These are phyloP conservation scores for Schizopygopsis pylzovi DNA, from an alignment of 2,797 vertebrate genomes.

Conservation along the genomic window DNA sequence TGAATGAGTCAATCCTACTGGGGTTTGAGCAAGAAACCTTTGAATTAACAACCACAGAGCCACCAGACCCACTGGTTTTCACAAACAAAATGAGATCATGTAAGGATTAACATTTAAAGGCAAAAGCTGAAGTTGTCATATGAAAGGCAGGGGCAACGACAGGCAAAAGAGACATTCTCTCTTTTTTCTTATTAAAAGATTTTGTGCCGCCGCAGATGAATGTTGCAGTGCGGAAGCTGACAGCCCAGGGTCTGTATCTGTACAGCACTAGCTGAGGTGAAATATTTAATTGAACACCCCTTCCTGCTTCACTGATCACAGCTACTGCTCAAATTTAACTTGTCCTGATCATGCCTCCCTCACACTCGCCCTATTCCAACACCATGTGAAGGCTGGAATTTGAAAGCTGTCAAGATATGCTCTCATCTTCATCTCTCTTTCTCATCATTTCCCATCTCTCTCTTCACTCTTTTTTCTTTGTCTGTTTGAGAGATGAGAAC, in stretches of 20 bases:
- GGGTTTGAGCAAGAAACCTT: background rate
- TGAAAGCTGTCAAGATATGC: conserved; percentile 62
- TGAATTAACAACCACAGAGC: background rate
- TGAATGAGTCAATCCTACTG: background rate
- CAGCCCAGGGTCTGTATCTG: conserved; percentile 68
- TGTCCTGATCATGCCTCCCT: conserved; percentile 63
- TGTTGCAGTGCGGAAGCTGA: conserved; percentile 59
- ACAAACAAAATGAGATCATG: conserved; percentile 27
- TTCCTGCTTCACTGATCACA: conserved; percentile 75
- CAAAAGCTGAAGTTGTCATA: conserved; percentile 49
- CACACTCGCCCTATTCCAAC: conserved; percentile 58
- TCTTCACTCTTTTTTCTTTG: conserved; percentile 1
- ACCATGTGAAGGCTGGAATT: conserved; percentile 60
- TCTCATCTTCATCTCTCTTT: conserved; percentile 51
- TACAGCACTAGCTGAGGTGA: conserved; percentile 69
- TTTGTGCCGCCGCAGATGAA: conserved; percentile 62
- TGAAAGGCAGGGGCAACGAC: conserved; percentile 47
- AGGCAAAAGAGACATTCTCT: conserved; percentile 49
- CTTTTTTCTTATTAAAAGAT: conserved; percentile 69
- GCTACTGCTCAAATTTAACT: conserved; percentile 73
- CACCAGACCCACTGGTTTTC: conserved; percentile 1
- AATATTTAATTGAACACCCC: conserved; percentile 79
- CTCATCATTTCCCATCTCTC: conserved; percentile 14
- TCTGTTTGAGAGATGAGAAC: conserved; percentile 45
- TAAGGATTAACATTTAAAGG: conserved; percentile 48